These are phyloP conservation scores for Ciona savignyi DNA, from an alignment of 23 tunicate genomes.

Conservation along the genomic window DNA sequence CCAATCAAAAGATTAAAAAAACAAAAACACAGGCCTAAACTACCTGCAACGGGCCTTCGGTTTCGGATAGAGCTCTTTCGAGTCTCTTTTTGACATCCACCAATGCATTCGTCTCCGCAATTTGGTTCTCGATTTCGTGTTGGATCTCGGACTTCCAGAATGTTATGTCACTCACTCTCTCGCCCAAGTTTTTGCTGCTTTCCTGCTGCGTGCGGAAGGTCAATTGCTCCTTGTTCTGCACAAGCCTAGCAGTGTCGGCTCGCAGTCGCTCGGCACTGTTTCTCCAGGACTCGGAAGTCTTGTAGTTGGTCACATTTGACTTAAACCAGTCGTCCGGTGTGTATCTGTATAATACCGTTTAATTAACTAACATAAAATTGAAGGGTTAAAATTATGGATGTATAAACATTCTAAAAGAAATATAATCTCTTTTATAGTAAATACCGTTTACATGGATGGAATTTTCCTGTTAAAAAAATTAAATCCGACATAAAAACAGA, in stretches of 20 bases:
- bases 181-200: constrained; percentile 90
- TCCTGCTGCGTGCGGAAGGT: constrained; percentile 86
- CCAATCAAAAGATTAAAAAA: neutral
- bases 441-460: no score
- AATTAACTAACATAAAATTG: no score
- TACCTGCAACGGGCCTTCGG: constrained; percentile 88
- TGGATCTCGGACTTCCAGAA: constrained; percentile 98
- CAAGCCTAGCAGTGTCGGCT: constrained; percentile 87
- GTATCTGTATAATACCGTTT: no score
- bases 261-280: constrained; percentile 92
- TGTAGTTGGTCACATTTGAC: constrained; percentile 91
- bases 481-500: no score
- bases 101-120: constrained; percentile 89
- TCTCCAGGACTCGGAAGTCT: constrained; percentile 91
- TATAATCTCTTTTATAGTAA: no score
- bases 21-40: neutral
- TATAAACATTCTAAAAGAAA: no score
- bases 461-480: no score
- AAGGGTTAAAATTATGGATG: no score
- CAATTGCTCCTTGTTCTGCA: constrained; percentile 92
- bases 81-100: constrained; percentile 84
- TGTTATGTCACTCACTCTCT: constrained; percentile 90
- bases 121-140: constrained; percentile 87
- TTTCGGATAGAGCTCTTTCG: constrained; percentile 83
- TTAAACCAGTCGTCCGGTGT: constrained; percentile 98